phyloP scores from a whole-genome alignment of 1,140 invertebrate genomes.

The Sarcophaga peregrina region DNA sequence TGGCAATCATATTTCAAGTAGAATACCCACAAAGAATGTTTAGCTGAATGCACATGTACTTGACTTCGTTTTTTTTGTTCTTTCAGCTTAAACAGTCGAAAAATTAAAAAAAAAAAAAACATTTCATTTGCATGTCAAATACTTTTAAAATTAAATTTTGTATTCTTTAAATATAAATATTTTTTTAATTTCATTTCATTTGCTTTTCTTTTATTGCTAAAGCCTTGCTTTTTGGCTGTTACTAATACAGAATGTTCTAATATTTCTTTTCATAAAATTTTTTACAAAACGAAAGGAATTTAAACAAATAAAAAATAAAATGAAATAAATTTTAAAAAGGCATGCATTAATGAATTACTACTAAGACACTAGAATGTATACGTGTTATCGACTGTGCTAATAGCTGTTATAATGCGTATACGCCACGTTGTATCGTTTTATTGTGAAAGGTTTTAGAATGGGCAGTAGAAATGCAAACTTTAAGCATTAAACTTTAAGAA shows the following conservation, averaged over 20 bases:
- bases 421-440: no score
- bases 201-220: neutral
- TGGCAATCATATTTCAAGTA: no score
- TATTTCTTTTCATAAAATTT: neutral
- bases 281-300: neutral
- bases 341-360: no score
- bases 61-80: neutral
- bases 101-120: neutral
- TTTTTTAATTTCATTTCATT: neutral
- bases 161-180: neutral
- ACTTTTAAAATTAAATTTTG: neutral
- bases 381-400: no score
- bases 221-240: neutral
- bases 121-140: conserved; percentile 15
- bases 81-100: neutral
- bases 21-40: no score
- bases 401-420: no score
- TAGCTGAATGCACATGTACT: neutral
- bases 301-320: no score
- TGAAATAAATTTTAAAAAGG: no score
- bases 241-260: neutral
- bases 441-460: no score
- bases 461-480: no score
- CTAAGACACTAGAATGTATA: no score
- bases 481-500: no score